Evolutionary conservation across 2,797 vertebrate genomes (phyloP).

Genomic region (Chaetophractus vellerosus): DNA sequence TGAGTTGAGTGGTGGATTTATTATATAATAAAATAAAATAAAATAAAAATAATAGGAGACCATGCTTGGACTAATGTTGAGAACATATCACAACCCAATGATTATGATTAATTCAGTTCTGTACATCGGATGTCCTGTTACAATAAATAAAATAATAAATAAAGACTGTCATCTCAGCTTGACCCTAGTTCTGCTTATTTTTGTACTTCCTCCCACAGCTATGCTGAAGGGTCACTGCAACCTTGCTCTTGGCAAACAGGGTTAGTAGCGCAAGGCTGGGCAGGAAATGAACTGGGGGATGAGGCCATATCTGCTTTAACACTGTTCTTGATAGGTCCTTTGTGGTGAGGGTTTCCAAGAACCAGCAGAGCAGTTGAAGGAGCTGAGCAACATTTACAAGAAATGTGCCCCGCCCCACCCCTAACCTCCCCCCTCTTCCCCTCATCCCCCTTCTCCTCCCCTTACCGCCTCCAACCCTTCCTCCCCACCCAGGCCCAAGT

Average conservation of each 20-base stretch:
- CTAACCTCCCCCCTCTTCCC: not conserved
- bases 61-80: not conserved
- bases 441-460: not conserved
- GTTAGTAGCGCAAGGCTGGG: slow-evolving; percentile 80
- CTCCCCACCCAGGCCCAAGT: slow-evolving; percentile 2
- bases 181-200: slow-evolving; percentile 78
- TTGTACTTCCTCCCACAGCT: slow-evolving; percentile 77
- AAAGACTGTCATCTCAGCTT: slow-evolving; percentile 47
- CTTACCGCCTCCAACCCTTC: slow-evolving; percentile 59
- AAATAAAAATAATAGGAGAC: not conserved
- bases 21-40: not conserved
- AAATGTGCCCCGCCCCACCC: slow-evolving; percentile 76
- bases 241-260: slow-evolving; percentile 81
- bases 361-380: slow-evolving; percentile 84
- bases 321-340: slow-evolving; percentile 76
- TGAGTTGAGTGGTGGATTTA: not conserved
- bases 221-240: slow-evolving; percentile 77
- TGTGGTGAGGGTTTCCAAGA: slow-evolving; percentile 89
- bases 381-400: slow-evolving; percentile 85
- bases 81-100: not conserved
- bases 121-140: slow-evolving; percentile 46
- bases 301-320: slow-evolving; percentile 73
- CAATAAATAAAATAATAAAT: slow-evolving; percentile 69
- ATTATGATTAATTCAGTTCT: slow-evolving; percentile 36
- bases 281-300: slow-evolving; percentile 73